A percentile compares a stretch with the other conserved stretches of the same genome.
These are phyloP conservation scores for Pipistrellus pygmaeus DNA, from an alignment of 2,797 vertebrate genomes.

Conservation along the genomic window DNA sequence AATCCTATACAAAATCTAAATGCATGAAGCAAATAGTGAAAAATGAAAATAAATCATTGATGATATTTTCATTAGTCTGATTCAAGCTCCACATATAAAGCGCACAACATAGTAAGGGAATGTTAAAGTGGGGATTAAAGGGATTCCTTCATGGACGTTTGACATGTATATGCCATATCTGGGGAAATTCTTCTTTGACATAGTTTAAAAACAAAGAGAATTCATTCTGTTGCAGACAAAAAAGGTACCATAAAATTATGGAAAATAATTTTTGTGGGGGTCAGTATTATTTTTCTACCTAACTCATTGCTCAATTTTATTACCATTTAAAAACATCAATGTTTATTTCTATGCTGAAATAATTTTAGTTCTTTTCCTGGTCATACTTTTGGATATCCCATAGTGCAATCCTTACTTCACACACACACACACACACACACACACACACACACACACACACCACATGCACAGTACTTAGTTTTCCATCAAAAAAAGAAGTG, in stretches of 20 bases:
- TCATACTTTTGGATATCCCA: not conserved
- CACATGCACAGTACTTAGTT: not conserved
- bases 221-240: not conserved
- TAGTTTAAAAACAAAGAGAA: not conserved
- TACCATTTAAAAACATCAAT: not conserved
- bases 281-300: slow-evolving; percentile 14
- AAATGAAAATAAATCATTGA: slow-evolving; percentile 2
- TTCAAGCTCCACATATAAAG: not conserved
- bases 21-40: not conserved
- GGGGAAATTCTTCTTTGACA: not conserved
- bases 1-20: not conserved
- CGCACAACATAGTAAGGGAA: not conserved
- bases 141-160: not conserved
- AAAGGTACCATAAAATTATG: not conserved
- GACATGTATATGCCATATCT: not conserved
- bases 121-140: not conserved
- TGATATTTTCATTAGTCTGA: not conserved
- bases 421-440: not conserved
- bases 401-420: not conserved
- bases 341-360: not conserved
- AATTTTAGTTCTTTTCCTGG: slow-evolving; percentile 40
- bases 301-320: not conserved
- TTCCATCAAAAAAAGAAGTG: slow-evolving; percentile 28
- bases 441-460: not conserved
- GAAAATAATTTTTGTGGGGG: slow-evolving; percentile 24